Base-by-base conservation (phyloP, 2,888 invertebrate genomes). In the Lasioglossum calceatum region DNA sequence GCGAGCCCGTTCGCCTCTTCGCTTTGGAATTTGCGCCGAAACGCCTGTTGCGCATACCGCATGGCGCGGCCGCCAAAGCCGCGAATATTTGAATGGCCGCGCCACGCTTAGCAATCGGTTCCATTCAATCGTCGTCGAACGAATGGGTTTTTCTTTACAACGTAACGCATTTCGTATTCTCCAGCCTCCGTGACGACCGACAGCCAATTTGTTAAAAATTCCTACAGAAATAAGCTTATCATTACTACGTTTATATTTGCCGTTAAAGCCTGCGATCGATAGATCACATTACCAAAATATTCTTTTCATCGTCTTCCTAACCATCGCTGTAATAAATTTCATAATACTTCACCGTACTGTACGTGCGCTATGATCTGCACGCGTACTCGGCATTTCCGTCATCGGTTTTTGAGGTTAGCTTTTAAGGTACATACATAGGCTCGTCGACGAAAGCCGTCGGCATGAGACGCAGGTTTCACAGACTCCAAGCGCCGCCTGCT, bases 31-130 rank as follows among this genome's bases (percentile, higher is more conserved):
- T 89, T 83, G 71, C 84, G 27, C 79, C 70, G 82, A 84, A 84
- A 89, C 87, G 89, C 87, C 87, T 90, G 89, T 87, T 89, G 89
- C 89, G 80, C 82, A 72, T 81, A 81, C 77, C 58, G 67, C 75
- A 70, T 76, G 74, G 67, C 74, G 50, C n/a, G 54, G 67, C 77
- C 47, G 54, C 64, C 58, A 32, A 8, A 47, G 67, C 79, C 64
- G 70, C 64, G 27, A 61, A 72, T 61, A 72, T 67, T 82, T 54
- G 58, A 70, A 39, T 58, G 79, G 78, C 76, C 71, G 78, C 71
- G 85, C 0, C 58, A 64, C 77, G 75, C 70, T 44, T 32, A 44
- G 61, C 70, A 27, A 16, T 27, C 74, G 58, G 36, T 16, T 27
- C 7, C 42, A 79, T 64, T 79, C 61, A 16, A 83, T 47, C 58